A percentile compares a stretch with the other conserved stretches of the same genome.
Evolutionary conservation across 1,140 invertebrate genomes (phyloP).

Genomic region (Papilio dardanus): DNA sequence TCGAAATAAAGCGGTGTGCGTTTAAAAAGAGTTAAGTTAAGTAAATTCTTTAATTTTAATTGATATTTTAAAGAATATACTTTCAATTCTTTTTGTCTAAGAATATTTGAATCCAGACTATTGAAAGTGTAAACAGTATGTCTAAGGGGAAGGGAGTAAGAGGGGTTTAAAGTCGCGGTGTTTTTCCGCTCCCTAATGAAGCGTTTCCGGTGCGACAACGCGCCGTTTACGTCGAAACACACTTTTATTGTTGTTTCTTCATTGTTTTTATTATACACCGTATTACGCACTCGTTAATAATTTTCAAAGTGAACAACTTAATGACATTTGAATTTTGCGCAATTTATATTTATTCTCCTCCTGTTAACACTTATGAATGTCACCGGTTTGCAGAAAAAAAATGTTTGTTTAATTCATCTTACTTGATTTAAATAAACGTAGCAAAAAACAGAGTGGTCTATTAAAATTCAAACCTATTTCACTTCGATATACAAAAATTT

Average conservation of each 20-base stretch:
- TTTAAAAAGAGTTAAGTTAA: too few species aligned
- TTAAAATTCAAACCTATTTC: neutral
- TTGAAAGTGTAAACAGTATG: conserved; percentile 5
- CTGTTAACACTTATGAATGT: too few species aligned
- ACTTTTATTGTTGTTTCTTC: conserved; percentile 37
- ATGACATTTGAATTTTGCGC: conserved; percentile 16
- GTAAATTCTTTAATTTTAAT: neutral
- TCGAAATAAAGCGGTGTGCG: too few species aligned
- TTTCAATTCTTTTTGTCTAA: neutral
- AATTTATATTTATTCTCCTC: neutral
- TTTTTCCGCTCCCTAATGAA: conserved; percentile 51
- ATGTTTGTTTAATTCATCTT: neutral
- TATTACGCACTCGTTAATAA: conserved; percentile 7
- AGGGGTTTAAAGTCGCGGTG: conserved; percentile 24
- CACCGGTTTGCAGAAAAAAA: too few species aligned
- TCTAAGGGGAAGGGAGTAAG: neutral
- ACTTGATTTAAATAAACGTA: neutral
- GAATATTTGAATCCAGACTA: neutral
- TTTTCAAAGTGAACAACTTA: conserved; percentile 28
- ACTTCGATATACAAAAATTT: conserved; percentile 13
- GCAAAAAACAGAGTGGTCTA: neutral
- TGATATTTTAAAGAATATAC: neutral
- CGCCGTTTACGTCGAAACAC: conserved; percentile 28
- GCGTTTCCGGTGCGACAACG: conserved; percentile 43
- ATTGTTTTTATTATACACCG: conserved; percentile 34